A percentile compares a stretch with the other conserved stretches of the same genome.
Evolutionary conservation across 2,888 invertebrate species (phyloP).

Genomic region (Sphaeridia pumilis): DNA sequence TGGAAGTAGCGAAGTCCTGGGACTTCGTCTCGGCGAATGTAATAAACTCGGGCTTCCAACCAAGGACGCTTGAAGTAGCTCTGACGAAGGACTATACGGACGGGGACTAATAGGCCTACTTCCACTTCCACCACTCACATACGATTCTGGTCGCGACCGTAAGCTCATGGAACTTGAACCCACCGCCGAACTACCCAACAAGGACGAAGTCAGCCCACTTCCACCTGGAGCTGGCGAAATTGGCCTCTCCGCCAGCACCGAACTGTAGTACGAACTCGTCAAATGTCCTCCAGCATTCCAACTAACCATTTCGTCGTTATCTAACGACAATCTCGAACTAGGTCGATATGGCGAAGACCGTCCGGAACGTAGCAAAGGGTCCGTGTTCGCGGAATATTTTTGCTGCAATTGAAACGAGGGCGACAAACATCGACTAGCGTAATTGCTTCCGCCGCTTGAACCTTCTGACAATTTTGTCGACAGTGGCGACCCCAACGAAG

Average conservation of each 20-base stretch:
- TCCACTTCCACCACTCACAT: slow-evolving; percentile 40
- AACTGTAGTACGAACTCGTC: slow-evolving; percentile 21
- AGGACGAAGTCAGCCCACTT: slow-evolving; percentile 36
- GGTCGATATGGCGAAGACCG: slow-evolving; percentile 42
- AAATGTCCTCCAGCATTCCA: neutral
- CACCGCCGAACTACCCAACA: neutral
- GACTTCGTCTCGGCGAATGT: slow-evolving; percentile 33
- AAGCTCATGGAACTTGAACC: slow-evolving; percentile 37
- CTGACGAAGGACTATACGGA: slow-evolving; percentile 24
- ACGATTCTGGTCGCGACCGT: slow-evolving; percentile 54
- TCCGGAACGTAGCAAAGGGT: slow-evolving; percentile 7
- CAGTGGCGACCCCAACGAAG: too few relatives aligned
- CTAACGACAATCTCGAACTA: slow-evolving; percentile 48
- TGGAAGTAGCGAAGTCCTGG: slow-evolving; percentile 38
- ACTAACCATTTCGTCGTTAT: neutral
- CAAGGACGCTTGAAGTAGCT: slow-evolving; percentile 18
- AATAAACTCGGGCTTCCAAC: slow-evolving; percentile 19
- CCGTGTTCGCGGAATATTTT: neutral
- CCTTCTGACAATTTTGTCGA: slow-evolving; percentile 19
- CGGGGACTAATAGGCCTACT: slow-evolving; percentile 25
- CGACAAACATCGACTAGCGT: neutral
- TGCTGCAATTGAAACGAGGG: neutral
- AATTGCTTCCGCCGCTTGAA: slow-evolving; percentile 11
- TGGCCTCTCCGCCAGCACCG: neutral
- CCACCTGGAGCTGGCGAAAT: slow-evolving; percentile 39